A percentile compares a stretch with the other conserved stretches of the same genome.
Evolutionary conservation across 2,888 invertebrate genomes (phyloP).

Genomic region (Acanthoscelides obtectus): DNA sequence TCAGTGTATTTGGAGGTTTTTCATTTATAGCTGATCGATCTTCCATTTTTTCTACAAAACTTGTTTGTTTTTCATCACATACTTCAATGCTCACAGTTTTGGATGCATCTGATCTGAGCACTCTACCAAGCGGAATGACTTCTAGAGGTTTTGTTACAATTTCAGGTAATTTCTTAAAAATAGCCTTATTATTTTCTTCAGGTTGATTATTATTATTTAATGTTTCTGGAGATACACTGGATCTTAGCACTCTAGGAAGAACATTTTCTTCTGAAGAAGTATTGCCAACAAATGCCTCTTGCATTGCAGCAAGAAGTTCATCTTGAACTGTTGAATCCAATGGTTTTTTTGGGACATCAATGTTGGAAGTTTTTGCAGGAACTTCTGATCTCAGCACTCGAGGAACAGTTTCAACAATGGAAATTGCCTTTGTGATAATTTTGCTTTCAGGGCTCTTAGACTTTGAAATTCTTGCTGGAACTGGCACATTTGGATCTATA

Average conservation of each 20-base stretch:
- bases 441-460: background rate
- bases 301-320: background rate
- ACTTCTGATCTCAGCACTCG: constrained; percentile 5
- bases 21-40: background rate
- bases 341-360: background rate
- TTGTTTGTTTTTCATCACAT: background rate
- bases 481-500: constrained; percentile 11
- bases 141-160: constrained; percentile 1
- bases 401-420: background rate
- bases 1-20: constrained; percentile 1
- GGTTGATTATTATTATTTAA: background rate
- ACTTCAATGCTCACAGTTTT: background rate
- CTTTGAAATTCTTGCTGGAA: background rate
- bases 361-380: background rate
- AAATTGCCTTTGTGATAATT: background rate
- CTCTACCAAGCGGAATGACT: background rate
- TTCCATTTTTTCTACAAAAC: background rate
- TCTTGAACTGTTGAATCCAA: background rate
- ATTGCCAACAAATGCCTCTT: background rate
- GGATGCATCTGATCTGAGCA: background rate
- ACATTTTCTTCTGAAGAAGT: background rate
- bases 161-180: background rate
- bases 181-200: background rate
- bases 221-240: background rate
- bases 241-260: constrained; percentile 6